Percentiles rank a stretch among this genome's conserved stretches.
phyloP scores from a whole-genome alignment of 92 coral and sea anemone species.

The Epizoanthus ramosus region DNA sequence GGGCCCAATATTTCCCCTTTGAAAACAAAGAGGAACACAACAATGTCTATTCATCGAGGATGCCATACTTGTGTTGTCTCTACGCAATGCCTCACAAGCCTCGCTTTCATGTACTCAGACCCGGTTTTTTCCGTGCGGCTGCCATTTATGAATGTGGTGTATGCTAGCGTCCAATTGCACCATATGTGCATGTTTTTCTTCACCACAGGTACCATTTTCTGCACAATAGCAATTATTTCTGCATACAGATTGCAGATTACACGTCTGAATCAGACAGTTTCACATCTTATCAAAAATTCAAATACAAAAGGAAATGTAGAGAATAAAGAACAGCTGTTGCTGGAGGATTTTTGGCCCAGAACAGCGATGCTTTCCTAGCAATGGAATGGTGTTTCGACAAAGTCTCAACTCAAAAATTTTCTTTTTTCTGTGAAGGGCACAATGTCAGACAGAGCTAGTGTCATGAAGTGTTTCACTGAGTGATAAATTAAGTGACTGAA shows the following conservation, averaged over 20 bases:
- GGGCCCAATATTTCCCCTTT: slow-evolving; percentile 24
- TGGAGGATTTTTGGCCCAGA: too few relatives aligned
- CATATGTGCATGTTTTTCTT: too few relatives aligned
- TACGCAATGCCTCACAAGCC: too few relatives aligned
- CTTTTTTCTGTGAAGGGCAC: slow-evolving; percentile 11
- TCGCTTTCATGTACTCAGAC: slow-evolving; percentile 1
- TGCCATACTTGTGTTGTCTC: not conserved
- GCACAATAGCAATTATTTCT: slow-evolving; percentile 40
- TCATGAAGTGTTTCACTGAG: slow-evolving; percentile 6
- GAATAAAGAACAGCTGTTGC: too few relatives aligned
- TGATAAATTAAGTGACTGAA: not conserved
- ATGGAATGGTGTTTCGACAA: slow-evolving; percentile 25
- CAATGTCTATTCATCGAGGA: not conserved
- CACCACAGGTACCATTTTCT: not conserved
- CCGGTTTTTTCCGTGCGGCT: slow-evolving; percentile 4
- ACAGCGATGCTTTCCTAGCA: not conserved
- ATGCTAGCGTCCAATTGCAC: not conserved
- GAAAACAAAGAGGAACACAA: slow-evolving; percentile 27
- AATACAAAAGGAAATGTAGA: too few relatives aligned
- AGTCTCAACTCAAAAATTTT: not conserved
- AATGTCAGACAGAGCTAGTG: slow-evolving; percentile 23
- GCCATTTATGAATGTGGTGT: not conserved
- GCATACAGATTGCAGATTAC: slow-evolving; percentile 1
- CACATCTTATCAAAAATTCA: too few relatives aligned
- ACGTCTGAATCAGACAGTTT: too few relatives aligned